These are phyloP conservation scores for Euspilapteryx auroguttella DNA, from an alignment of 2,888 invertebrate species.

Conservation along the genomic window DNA sequence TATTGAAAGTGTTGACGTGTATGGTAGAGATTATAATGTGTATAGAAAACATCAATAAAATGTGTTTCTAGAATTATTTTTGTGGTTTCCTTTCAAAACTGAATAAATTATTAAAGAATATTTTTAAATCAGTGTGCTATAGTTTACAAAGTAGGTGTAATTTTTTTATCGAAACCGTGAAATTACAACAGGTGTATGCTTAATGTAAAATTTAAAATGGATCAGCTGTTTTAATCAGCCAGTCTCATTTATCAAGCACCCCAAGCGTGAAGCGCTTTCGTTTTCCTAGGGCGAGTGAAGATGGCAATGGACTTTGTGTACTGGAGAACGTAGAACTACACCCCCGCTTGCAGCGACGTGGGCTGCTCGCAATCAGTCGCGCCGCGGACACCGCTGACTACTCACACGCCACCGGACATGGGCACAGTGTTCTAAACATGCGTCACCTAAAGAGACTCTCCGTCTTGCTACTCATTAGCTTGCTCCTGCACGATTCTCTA, in stretches of 20 bases:
- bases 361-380: constrained; percentile 20
- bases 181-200: no score
- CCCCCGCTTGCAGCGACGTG: not conserved
- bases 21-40: constrained; percentile 34
- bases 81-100: constrained; percentile 8
- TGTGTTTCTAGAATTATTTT: constrained; percentile 33
- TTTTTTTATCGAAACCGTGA: no score
- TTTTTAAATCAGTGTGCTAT: no score
- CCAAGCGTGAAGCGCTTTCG: constrained; percentile 51
- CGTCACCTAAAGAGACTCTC: constrained; percentile 19
- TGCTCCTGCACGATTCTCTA: constrained; percentile 6
- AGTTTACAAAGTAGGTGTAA: no score
- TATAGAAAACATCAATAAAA: constrained; percentile 43
- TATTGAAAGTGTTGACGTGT: no score
- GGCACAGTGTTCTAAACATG: not conserved
- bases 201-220: no score
- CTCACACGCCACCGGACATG: constrained; percentile 29
- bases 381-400: constrained; percentile 27
- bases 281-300: constrained; percentile 34
- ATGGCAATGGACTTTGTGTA: no score
- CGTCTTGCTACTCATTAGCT: constrained; percentile 13
- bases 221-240: no score
- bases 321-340: not conserved
- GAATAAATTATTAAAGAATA: no score
- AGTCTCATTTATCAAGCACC: constrained; percentile 20